phyloP scores from a whole-genome alignment of 1,140 invertebrate species.

The Geopemphigus sp. region DNA sequence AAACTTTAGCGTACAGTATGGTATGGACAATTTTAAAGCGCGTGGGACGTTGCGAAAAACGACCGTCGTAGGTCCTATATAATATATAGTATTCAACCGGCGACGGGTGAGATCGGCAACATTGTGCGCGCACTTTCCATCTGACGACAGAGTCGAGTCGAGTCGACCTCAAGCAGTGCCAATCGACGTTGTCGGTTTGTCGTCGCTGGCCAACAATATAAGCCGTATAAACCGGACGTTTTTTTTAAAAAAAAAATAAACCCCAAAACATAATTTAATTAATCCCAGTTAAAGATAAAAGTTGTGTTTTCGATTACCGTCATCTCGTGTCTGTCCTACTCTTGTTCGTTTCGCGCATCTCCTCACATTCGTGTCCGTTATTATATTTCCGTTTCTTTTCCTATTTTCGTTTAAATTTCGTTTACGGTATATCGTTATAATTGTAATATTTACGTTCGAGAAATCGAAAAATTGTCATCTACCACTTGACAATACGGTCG shows the following conservation, averaged over 20 bases:
- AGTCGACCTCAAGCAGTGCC: slow-evolving; percentile 20
- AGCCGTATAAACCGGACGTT: slow-evolving; percentile 14
- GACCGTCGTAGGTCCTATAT: background rate
- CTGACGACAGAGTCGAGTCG: background rate
- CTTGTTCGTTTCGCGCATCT: too few species aligned
- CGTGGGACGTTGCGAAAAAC: too few species aligned
- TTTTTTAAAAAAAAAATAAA: slow-evolving; percentile 40
- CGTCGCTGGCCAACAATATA: background rate
- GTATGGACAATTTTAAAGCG: too few species aligned
- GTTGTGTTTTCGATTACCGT: background rate
- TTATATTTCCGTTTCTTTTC: background rate
- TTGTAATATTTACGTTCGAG: background rate
- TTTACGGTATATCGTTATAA: background rate
- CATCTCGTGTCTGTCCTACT: background rate
- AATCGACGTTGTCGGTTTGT: slow-evolving; percentile 9
- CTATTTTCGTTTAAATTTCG: background rate
- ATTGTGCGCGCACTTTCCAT: background rate
- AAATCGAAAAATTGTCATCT: too few species aligned
- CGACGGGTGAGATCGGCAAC: background rate
- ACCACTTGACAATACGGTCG: background rate
- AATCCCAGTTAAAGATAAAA: background rate
- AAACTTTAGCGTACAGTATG: too few species aligned
- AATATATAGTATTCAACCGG: background rate
- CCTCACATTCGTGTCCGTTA: background rate
- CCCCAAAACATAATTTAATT: too few species aligned